Conservation (phyloP, 92 coral and sea anemone species). For the Bergia sp. region DNA sequence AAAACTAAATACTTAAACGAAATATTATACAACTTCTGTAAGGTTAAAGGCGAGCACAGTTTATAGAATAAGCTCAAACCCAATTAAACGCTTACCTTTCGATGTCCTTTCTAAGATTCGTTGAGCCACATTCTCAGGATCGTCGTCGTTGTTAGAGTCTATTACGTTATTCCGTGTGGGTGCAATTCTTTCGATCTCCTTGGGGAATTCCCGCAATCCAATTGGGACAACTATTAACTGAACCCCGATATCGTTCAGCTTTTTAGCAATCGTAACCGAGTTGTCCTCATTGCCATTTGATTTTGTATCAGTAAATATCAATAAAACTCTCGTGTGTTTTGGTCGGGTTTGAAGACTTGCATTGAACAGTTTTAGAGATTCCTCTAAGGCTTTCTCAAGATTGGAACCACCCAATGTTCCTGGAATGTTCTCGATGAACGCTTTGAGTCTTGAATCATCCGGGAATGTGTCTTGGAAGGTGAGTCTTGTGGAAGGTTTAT, state of each 20-base stretch:
- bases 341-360: constrained; percentile 60
- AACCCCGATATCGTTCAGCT: constrained; percentile 6
- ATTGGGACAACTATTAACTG: constrained; percentile 22
- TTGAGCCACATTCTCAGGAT: constrained; percentile 8
- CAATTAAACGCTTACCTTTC: neutral
- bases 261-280: constrained; percentile 15
- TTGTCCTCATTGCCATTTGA: constrained; percentile 10
- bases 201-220: neutral
- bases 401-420: constrained; percentile 66
- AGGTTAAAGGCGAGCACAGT: neutral
- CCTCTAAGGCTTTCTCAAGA: constrained; percentile 62
- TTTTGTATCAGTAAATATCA: constrained; percentile 74
- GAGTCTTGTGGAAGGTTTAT: constrained; percentile 41
- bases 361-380: constrained; percentile 64
- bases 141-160: neutral
- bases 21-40: neutral
- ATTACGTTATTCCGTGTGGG: constrained; percentile 18
- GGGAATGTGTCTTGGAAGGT: constrained; percentile 62
- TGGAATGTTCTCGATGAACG: constrained; percentile 63
- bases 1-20: no score
- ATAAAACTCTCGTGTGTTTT: constrained; percentile 69
- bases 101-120: constrained; percentile 22
- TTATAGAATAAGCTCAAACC: neutral
- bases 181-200: constrained; percentile 12
- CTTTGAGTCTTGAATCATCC: constrained; percentile 58